phyloP scores from a whole-genome alignment of 2,888 invertebrate genomes.

The Spicauda simplicius region DNA sequence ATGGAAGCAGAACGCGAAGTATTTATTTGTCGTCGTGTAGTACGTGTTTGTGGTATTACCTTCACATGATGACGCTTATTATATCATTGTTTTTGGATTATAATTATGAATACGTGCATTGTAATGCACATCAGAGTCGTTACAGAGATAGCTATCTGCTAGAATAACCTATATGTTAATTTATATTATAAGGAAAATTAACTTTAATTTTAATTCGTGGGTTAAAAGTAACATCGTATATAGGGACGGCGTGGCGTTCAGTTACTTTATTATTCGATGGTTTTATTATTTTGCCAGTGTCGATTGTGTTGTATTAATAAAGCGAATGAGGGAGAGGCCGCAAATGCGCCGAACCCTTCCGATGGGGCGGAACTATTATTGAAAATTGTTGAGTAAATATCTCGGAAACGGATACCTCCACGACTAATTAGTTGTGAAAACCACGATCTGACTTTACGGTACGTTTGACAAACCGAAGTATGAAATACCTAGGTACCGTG shows the following conservation, averaged over 20 bases:
- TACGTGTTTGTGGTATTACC: no score
- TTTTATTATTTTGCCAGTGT: slow-evolving; percentile 7
- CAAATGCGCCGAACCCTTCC: slow-evolving; percentile 38
- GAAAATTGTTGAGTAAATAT: slow-evolving; percentile 44
- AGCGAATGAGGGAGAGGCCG: slow-evolving; percentile 46
- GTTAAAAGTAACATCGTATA: not conserved
- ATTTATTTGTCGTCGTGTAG: no score
- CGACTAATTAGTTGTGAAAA: slow-evolving; percentile 38
- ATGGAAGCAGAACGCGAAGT: no score
- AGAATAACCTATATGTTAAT: no score
- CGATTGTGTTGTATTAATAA: slow-evolving; percentile 50
- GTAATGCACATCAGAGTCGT: no score
- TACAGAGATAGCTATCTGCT: no score
- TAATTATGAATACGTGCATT: no score
- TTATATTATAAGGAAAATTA: no score
- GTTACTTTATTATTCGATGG: slow-evolving; percentile 5
- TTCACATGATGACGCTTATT: no score
- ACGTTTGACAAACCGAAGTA: slow-evolving; percentile 29
- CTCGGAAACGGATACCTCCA: slow-evolving; percentile 38
- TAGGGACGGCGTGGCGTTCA: not conserved
- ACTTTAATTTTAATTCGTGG: no score
- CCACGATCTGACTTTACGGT: slow-evolving; percentile 15
- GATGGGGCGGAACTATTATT: slow-evolving; percentile 41
- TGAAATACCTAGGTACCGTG: slow-evolving; percentile 20
- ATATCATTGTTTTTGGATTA: no score